A percentile compares a stretch with the other conserved stretches of the same genome.
Conservation (phyloP, 2,113 vertebrate genomes). For the Etheostoma cragini region DNA sequence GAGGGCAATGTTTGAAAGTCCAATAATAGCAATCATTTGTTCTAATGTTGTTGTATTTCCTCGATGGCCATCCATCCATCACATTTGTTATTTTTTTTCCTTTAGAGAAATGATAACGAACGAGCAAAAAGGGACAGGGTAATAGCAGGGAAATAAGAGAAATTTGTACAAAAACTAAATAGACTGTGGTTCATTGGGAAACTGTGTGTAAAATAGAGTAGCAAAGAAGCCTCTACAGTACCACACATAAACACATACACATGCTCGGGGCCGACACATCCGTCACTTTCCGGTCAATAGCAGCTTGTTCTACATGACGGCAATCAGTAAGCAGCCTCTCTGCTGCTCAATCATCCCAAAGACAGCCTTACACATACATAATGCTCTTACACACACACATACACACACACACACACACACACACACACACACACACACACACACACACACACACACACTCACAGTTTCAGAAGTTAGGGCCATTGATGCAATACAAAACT, state of each 20-base stretch:
- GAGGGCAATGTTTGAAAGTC: conserved; percentile 8
- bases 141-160: background rate
- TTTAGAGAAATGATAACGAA: conserved; percentile 2
- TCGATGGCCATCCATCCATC: conserved; percentile 40
- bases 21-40: conserved; percentile 39
- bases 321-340: conserved; percentile 92
- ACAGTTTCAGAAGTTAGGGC: conserved; percentile 1
- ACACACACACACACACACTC: conserved; percentile 18
- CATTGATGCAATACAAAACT: background rate
- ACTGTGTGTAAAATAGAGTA: background rate
- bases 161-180: conserved; percentile 7
- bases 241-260: conserved; percentile 52
- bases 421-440: conserved; percentile 77
- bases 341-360: conserved; percentile 89
- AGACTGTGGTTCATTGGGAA: conserved; percentile 15
- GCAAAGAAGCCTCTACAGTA: conserved; percentile 17
- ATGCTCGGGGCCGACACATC: conserved; percentile 81
- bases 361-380: conserved; percentile 72
- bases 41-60: conserved; percentile 34
- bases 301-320: conserved; percentile 96
- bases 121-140: background rate
- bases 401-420: conserved; percentile 77
- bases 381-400: conserved; percentile 77
- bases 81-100: conserved; percentile 28
- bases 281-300: conserved; percentile 93